Evolutionary conservation across 2,113 vertebrate genomes (phyloP).

Genomic region (Solea solea): DNA sequence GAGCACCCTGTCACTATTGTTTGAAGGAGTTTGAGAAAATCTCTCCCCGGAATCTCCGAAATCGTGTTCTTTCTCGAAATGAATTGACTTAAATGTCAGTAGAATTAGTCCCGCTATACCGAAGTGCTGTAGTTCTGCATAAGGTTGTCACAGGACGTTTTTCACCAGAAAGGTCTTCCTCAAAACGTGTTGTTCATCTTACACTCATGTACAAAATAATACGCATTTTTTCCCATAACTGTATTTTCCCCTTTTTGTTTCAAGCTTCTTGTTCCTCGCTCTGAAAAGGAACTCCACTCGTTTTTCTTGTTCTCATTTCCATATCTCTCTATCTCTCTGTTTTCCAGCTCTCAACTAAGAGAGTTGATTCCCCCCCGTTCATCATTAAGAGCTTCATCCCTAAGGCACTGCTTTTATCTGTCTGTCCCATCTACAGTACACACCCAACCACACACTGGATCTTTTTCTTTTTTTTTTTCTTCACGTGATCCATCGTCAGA

Average conservation of each 20-base stretch:
- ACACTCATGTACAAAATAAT: background rate
- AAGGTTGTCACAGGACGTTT: background rate
- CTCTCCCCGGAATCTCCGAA: too few species aligned
- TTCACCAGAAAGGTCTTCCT: background rate
- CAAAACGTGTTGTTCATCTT: background rate
- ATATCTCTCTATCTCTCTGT: conserved; percentile 9
- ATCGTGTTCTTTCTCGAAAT: too few species aligned
- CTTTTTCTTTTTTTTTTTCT: too few species aligned
- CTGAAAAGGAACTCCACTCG: conserved; percentile 9
- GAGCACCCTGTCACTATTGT: too few species aligned
- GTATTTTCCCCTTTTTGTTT: background rate
- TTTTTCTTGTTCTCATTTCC: conserved; percentile 31
- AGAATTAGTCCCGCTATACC: too few species aligned
- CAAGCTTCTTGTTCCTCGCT: background rate
- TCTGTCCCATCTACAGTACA: conserved; percentile 45
- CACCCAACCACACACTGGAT: too few species aligned
- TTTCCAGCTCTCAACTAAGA: conserved; percentile 38
- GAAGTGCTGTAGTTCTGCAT: background rate
- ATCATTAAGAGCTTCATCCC: conserved; percentile 48
- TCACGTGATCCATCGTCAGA: background rate
- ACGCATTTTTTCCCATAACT: background rate
- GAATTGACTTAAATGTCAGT: too few species aligned
- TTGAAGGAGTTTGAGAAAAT: too few species aligned
- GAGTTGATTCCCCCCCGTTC: conserved; percentile 47
- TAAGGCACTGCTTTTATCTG: conserved; percentile 47